Conservation (phyloP, 2,797 vertebrate genomes). For the Coilia nasus region DNA sequence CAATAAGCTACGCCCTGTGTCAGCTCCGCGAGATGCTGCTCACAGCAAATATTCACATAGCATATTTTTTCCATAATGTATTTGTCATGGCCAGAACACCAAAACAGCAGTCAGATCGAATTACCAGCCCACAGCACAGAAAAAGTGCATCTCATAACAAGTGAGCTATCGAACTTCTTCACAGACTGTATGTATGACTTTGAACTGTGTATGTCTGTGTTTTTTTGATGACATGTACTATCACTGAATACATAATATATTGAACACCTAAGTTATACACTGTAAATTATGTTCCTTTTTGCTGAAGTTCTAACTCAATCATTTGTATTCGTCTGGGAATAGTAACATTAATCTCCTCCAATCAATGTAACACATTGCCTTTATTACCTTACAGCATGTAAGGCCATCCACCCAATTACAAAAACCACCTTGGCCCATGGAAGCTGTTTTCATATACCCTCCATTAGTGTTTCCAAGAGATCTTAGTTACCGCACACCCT, state of each 20-base stretch:
- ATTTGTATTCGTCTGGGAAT: neutral
- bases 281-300: neutral
- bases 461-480: neutral
- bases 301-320: neutral
- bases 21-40: neutral
- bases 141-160: neutral
- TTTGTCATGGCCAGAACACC: neutral
- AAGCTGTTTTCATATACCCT: neutral
- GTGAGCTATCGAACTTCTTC: neutral
- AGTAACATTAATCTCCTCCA: slow-evolving; percentile 3
- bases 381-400: neutral
- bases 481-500: neutral
- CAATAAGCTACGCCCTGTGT: neutral
- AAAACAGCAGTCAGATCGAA: neutral
- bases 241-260: neutral
- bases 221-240: neutral
- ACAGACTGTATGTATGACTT: neutral
- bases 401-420: neutral
- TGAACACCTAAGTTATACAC: too few relatives aligned
- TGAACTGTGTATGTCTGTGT: neutral
- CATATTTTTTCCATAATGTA: neutral
- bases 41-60: neutral
- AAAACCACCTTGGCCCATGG: neutral
- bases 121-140: neutral
- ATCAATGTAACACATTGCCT: slow-evolving; percentile 12